These are phyloP conservation scores for Lepus americanus DNA, from an alignment of 2,113 vertebrate genomes.

Conservation along the genomic window DNA sequence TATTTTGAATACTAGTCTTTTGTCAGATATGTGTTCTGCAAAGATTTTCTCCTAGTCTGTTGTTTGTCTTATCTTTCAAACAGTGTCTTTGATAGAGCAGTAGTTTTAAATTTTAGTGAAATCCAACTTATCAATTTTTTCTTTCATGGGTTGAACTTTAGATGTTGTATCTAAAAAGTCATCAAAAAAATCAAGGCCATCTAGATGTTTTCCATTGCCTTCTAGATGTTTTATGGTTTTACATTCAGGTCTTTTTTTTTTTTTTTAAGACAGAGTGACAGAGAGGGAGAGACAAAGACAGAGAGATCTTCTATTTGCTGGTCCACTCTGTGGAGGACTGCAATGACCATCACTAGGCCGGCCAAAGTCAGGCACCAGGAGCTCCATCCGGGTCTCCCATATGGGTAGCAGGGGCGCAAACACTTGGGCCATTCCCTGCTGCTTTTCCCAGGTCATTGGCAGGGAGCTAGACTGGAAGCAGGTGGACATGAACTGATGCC, in stretches of 20 bases:
- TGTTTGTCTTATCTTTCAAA: not conserved
- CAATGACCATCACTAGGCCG: no score
- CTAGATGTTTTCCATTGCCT: not conserved
- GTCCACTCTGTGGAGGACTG: no score
- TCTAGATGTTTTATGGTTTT: not conserved
- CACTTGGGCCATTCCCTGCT: no score
- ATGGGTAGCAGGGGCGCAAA: no score
- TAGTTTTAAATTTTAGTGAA: not conserved
- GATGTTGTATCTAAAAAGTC: not conserved
- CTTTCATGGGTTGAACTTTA: not conserved
- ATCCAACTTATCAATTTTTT: not conserved
- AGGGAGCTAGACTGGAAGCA: no score
- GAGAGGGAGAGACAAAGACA: no score
- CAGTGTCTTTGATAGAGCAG: not conserved
- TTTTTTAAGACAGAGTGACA: no score
- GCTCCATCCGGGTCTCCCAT: no score
- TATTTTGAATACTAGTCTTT: not conserved
- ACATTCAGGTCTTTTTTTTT: no score
- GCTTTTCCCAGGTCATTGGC: no score
- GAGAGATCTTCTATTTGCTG: not conserved
- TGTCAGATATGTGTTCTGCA: not conserved
- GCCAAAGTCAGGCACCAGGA: no score
- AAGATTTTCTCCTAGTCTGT: not conserved
- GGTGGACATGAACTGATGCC: no score
- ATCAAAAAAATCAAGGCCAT: not conserved